A percentile compares a stretch with the other conserved stretches of the same genome.
These are phyloP conservation scores for Falco columbarius DNA, from an alignment of 2,797 vertebrate genomes.

Conservation along the genomic window DNA sequence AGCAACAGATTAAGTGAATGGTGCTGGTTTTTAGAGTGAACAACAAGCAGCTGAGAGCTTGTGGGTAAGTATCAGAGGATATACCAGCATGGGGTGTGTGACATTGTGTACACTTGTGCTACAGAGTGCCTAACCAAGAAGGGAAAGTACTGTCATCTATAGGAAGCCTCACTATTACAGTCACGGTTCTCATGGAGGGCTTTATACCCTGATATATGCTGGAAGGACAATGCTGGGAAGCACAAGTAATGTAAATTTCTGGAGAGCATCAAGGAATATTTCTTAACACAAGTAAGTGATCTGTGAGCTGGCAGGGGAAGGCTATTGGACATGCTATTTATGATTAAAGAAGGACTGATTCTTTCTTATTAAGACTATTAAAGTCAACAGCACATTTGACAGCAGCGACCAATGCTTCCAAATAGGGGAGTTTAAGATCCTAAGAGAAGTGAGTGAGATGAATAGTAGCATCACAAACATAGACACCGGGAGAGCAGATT, in stretches of 20 bases:
- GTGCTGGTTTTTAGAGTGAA: background rate
- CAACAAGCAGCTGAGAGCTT: background rate
- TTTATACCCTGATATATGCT: background rate
- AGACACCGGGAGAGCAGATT: background rate
- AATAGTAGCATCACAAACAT: background rate
- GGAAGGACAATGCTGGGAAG: background rate
- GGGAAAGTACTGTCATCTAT: background rate
- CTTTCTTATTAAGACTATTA: background rate
- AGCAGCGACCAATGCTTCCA: background rate
- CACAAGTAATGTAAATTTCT: background rate
- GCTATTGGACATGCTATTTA: background rate
- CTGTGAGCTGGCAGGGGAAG: background rate
- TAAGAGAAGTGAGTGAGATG: background rate
- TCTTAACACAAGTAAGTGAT: background rate
- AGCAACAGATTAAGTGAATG: background rate
- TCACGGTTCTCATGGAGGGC: background rate
- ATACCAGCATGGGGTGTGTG: background rate
- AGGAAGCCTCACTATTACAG: background rate
- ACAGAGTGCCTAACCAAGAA: background rate
- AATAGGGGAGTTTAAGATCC: background rate
- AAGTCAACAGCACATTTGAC: background rate
- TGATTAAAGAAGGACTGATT: background rate
- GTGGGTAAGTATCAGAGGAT: background rate
- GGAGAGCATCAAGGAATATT: background rate
- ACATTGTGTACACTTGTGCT: background rate